phyloP scores from a whole-genome alignment of 2,113 vertebrate genomes.

The Hucho hucho region DNA sequence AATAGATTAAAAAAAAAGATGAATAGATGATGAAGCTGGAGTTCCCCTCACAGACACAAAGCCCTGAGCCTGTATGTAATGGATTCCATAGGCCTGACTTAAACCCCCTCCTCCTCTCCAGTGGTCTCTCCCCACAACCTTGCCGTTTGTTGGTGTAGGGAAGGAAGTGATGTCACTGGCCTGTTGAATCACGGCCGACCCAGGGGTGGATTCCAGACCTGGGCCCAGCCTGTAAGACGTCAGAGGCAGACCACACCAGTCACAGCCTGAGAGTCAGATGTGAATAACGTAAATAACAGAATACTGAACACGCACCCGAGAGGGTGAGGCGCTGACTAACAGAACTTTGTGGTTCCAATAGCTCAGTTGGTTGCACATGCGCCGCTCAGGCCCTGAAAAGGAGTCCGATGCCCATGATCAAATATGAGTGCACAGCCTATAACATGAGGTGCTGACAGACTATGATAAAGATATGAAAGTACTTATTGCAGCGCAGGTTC shows the following conservation, averaged over 20 bases:
- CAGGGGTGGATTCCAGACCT: conserved; percentile 48
- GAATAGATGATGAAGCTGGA: conserved; percentile 65
- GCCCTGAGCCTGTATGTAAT: conserved; percentile 49
- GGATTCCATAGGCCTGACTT: conserved; percentile 67
- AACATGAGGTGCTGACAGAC: no score
- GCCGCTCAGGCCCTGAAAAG: no score
- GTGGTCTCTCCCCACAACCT: conserved; percentile 72
- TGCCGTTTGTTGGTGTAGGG: conserved; percentile 63
- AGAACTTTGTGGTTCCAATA: no score
- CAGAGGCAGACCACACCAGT: conserved; percentile 22
- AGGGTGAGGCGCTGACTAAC: no score
- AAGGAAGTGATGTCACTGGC: conserved; percentile 69
- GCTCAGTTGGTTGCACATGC: no score
- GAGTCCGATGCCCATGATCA: no score
- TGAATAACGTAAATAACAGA: neutral
- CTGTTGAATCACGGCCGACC: conserved; percentile 48
- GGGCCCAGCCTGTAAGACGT: conserved; percentile 63
- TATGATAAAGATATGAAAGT: no score
- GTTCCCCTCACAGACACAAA: conserved; percentile 69
- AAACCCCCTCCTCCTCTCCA: conserved; percentile 37
- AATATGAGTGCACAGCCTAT: no score
- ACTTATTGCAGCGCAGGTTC: no score
- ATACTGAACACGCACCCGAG: no score
- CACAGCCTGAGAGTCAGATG: neutral
- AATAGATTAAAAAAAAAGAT: neutral